These are phyloP conservation scores for Pectinophora gossypiella DNA, from an alignment of 1,140 invertebrate species.

Conservation along the genomic window DNA sequence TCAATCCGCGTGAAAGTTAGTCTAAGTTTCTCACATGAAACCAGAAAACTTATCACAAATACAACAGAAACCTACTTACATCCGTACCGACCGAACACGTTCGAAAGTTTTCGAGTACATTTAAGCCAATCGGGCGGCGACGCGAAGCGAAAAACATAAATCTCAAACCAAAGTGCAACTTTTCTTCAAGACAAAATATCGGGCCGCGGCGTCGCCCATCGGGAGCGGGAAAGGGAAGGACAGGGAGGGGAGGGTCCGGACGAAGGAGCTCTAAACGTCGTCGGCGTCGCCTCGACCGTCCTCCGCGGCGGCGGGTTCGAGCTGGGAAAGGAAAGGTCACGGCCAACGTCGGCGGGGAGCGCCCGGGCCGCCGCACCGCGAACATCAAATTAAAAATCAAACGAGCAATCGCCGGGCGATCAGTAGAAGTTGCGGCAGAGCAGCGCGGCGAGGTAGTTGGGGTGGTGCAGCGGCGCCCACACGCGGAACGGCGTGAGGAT, in stretches of 20 bases:
- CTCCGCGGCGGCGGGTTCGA: slow-evolving; percentile 8
- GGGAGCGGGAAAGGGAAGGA: slow-evolving; percentile 6
- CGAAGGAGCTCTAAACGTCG: slow-evolving; percentile 14
- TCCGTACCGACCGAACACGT: not conserved
- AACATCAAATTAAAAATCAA: slow-evolving; percentile 1
- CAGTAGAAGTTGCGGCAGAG: slow-evolving; percentile 65
- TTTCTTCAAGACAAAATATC: slow-evolving; percentile 9
- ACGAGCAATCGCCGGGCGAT: not conserved
- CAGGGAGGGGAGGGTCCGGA: slow-evolving; percentile 10
- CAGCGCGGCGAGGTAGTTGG: slow-evolving; percentile 61
- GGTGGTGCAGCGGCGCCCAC: slow-evolving; percentile 50
- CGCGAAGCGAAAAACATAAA: slow-evolving; percentile 9
- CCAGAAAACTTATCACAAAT: slow-evolving; percentile 20
- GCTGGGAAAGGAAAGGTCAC: slow-evolving; percentile 24
- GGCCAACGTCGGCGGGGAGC: not conserved
- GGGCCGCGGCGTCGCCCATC: slow-evolving; percentile 5
- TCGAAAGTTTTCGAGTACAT: slow-evolving; percentile 1
- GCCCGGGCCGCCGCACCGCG: slow-evolving; percentile 1
- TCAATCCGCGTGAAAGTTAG: slow-evolving; percentile 12
- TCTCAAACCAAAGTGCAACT: slow-evolving; percentile 20
- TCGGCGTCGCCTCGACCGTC: slow-evolving; percentile 18
- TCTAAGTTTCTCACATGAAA: slow-evolving; percentile 19
- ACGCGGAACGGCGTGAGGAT: slow-evolving; percentile 19
- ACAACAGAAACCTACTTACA: not conserved
- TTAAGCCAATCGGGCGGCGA: not conserved